phyloP scores from a whole-genome alignment of 2,113 vertebrate genomes.

The Zosterops japonicus region DNA sequence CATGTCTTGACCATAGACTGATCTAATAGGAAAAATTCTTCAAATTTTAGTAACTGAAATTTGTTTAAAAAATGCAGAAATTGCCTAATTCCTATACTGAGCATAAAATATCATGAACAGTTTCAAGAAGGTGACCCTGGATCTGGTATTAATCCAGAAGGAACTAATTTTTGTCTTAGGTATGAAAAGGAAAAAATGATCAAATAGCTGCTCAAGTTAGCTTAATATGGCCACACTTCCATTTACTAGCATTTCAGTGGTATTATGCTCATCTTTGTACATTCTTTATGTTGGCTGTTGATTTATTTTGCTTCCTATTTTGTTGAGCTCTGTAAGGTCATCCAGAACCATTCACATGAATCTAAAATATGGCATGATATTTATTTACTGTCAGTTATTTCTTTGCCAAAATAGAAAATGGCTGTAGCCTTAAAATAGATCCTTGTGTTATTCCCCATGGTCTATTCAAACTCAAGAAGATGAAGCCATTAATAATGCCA shows the following conservation, averaged over 20 bases:
- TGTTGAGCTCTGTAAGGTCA: not conserved
- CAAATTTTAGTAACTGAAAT: not conserved
- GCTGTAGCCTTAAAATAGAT: conserved; percentile 11
- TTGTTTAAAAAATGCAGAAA: not conserved
- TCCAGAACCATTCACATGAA: not conserved
- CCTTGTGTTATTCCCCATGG: not conserved
- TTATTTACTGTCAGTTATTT: conserved; percentile 19
- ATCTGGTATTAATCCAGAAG: not conserved
- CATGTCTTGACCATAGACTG: not conserved
- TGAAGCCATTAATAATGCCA: not conserved
- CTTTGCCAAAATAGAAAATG: conserved; percentile 47
- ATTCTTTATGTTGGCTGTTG: not conserved
- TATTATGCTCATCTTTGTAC: not conserved
- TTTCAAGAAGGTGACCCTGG: not conserved
- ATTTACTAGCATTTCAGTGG: not conserved
- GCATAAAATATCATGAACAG: not conserved
- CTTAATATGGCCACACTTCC: not conserved
- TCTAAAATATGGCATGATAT: not conserved
- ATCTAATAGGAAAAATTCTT: not conserved
- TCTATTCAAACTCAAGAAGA: conserved; percentile 17
- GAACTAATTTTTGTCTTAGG: not conserved
- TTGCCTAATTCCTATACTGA: not conserved
- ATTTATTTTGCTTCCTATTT: not conserved
- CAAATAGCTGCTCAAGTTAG: not conserved
- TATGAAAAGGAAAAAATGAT: not conserved